Evolutionary conservation across 2,113 vertebrate species (phyloP).

Genomic region (Osmerus eperlanus): DNA sequence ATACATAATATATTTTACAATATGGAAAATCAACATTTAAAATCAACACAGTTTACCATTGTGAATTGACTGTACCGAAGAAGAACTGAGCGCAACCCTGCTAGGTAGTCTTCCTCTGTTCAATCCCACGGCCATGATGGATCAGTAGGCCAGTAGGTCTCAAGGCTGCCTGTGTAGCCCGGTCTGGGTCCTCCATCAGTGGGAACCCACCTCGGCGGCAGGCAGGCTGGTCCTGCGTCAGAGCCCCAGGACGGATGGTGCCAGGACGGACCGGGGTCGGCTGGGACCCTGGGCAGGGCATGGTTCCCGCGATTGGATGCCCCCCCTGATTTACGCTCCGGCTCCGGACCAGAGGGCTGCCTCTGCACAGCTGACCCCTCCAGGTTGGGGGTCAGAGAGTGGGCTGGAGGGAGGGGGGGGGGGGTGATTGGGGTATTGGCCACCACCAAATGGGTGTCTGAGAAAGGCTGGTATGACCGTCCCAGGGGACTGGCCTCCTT

Average conservation of each 20-base stretch:
- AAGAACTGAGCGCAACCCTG: neutral
- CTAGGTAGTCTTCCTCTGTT: conserved; percentile 2
- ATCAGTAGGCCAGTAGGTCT: conserved; percentile 41
- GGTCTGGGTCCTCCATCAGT: conserved; percentile 50
- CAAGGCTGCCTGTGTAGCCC: conserved; percentile 30
- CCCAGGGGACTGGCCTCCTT: conserved; percentile 57
- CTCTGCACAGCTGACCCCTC: conserved; percentile 63
- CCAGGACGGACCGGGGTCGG: conserved; percentile 64
- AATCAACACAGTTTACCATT: neutral
- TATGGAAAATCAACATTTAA: too few species aligned
- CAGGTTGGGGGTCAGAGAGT: conserved; percentile 60
- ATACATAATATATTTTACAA: too few species aligned
- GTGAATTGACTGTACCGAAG: neutral
- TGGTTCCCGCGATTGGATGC: conserved; percentile 66
- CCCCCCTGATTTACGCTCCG: conserved; percentile 66
- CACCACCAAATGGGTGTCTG: conserved; percentile 70
- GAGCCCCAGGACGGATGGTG: conserved; percentile 64
- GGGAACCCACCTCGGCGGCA: conserved; percentile 65
- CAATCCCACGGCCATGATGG: conserved; percentile 49
- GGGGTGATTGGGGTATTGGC: conserved; percentile 27
- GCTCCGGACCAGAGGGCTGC: conserved; percentile 55
- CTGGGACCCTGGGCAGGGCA: conserved; percentile 60
- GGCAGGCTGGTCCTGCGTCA: conserved; percentile 57
- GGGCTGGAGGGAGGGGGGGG: conserved; percentile 6
- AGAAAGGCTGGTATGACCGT: conserved; percentile 57